Evolutionary conservation across 2,113 vertebrate genomes (phyloP), one percentile per base, ranked within the genome.

Genomic region (Megaceryle maxima): DNA sequence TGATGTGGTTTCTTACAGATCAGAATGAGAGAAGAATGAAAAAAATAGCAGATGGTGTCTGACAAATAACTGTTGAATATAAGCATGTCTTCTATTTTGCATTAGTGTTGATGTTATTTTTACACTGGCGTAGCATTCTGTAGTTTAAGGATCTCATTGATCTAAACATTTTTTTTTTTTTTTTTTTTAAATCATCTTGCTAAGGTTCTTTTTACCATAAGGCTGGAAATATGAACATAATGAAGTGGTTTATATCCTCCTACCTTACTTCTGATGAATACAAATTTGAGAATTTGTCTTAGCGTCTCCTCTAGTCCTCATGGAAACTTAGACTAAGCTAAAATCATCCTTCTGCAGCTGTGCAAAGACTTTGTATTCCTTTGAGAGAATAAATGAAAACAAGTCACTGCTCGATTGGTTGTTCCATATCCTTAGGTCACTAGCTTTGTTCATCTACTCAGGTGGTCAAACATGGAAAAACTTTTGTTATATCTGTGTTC

Each of bases 1-100:
- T 97, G 97, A 73, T 86, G 98, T 97, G 94, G 94, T 98, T 98
- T 98, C 97, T 93, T 92, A 87, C 89, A 97, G 97, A 97, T 98
- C 95, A 97, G 77, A 97, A 97, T 97, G 96, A 95, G 97, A 98
- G 98, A 96, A 96, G 67, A 97, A 81, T 85, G 89, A 97, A 97
- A 95, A 90, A 95, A 97, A 97, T 98, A 90, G 82, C 91, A 97
- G 82, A 95, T 87, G 82, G 74, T 95, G 91, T 95, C 83, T 96
- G 79, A 94, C 84, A 96, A 96, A 92, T 97, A 97, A 94, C 78
- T 94, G 84, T 72, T 88, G 41, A 94, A 88, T 95, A 96, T 95
- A 70, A 83, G 73, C 28, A 64, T 77, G 73, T 70, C 53, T 77
- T 88, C 46, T 86, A 53, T 86, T 88, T 86, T 85, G 35, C 5